Percentiles rank a stretch among this genome's conserved stretches.
These are phyloP conservation scores for Cyanocitta stelleri DNA, from an alignment of 2,113 vertebrate species.

Conservation along the genomic window DNA sequence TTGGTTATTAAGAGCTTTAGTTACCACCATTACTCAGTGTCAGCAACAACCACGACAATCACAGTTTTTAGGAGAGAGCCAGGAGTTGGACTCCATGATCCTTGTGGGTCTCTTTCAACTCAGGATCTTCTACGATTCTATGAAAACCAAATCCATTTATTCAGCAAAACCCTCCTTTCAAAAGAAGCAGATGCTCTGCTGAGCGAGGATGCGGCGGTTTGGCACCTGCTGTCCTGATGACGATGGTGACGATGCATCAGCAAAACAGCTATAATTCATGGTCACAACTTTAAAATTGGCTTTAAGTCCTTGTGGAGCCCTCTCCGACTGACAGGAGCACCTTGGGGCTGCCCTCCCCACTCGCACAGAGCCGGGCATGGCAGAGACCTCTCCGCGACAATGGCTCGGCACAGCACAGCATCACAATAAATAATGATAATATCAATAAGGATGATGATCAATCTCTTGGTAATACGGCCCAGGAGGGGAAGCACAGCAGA, in stretches of 20 bases:
- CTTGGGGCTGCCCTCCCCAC: not conserved
- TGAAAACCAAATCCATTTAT: not conserved
- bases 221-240: not conserved
- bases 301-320: not conserved
- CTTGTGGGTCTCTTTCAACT: not conserved
- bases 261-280: not conserved
- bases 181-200: not conserved
- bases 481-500: not conserved
- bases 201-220: not conserved
- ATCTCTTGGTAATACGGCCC: not conserved
- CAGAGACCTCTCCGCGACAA: not conserved
- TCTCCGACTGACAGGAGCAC: not conserved
- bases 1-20: not conserved
- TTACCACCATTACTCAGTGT: not conserved
- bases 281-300: not conserved
- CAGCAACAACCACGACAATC: not conserved
- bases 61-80: not conserved
- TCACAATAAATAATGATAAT: not conserved
- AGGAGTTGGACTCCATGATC: not conserved
- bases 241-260: not conserved
- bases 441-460: not conserved
- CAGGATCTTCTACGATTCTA: fast-evolving
- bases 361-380: fast-evolving
- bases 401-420: fast-evolving
- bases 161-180: not conserved